Conservation (phyloP, 2,888 invertebrate species). For the Blastobasis lacticolella region DNA sequence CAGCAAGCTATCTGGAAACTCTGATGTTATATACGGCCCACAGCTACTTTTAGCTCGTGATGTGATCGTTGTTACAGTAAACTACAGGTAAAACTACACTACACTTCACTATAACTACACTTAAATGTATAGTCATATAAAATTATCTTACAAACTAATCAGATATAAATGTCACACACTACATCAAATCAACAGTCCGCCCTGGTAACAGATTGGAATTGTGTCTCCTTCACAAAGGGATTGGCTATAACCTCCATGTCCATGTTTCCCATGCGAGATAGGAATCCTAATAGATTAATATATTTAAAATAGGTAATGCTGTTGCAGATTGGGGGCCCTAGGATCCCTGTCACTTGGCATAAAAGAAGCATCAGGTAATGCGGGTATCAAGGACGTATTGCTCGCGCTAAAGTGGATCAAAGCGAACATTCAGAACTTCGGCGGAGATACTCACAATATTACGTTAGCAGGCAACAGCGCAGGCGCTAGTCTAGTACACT, state of each 20-base stretch:
- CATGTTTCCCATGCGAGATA: no score
- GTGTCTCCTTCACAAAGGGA: no score
- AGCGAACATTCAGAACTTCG: conserved; percentile 30
- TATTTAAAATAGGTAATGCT: no score
- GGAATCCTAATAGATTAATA: no score
- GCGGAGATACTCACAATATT: conserved; percentile 28
- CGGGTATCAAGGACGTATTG: conserved; percentile 35
- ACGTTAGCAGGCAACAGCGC: conserved; percentile 39
- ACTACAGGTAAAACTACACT: conserved; percentile 30
- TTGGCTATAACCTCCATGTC: no score
- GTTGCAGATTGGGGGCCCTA: conserved; percentile 34
- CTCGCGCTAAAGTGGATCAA: conserved; percentile 33
- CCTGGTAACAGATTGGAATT: no score
- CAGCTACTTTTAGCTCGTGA: conserved; percentile 27
- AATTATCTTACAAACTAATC: no score
- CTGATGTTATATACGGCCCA: conserved; percentile 25
- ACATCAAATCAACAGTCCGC: no score
- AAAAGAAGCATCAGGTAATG: conserved; percentile 31
- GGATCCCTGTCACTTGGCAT: conserved; percentile 35
- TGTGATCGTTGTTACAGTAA: conserved; percentile 38
- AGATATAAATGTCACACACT: no score
- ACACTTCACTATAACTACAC: no score
- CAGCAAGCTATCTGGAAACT: conserved; percentile 22
- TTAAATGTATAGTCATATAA: no score
- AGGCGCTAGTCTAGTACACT: conserved; percentile 33